Base-by-base conservation (phyloP, 2,888 invertebrate genomes). In the Phaonia tiefii region DNA sequence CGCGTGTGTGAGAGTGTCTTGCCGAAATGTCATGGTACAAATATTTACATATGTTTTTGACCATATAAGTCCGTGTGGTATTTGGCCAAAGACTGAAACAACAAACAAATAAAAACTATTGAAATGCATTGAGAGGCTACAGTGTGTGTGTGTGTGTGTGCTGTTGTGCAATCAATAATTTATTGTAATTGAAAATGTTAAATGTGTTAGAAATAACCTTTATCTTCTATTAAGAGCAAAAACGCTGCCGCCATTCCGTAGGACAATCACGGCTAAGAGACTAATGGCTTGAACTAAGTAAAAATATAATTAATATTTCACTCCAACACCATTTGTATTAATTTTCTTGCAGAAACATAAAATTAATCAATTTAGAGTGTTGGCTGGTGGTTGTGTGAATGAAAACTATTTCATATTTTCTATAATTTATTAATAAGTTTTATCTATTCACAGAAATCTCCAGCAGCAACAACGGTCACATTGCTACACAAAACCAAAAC, bases 11-110 rank as follows among this genome's bases (percentile, higher is more conserved):
- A 5, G 8, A 31, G 31, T 31, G 31, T 31, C 31, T 31, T 73
- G 75, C 63, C 56, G 54, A 81, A 81, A 81, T 75, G 80, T 78
- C 80, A 81, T 78, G 75, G 54, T 46, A 75, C 67, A 81, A 81
- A 78, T 81, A 75, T 75, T 80, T 60, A 80, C 80, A 77, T 74
- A 46, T 80, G 80, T 77, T 77, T 71, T 71, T 67, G 58, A 74
- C 80, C 80, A 77, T 77, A 77, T 80, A 74, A 71, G 77, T 37
- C 63, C 72, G 51, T 22, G 42, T 39, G 13, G 8, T 70, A 51
- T 73, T 46, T 63, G 22, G 54, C 54, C 1, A 46, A 73, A 56
- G 37, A 46, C 2, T 58, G 60, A 70, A 37, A 13, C 42, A 56
- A 46, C n/a, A 67, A 54, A 22, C 44, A 51, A 31, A 3, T 8